Evolutionary conservation across 1,140 invertebrate genomes (phyloP).

Genomic region (Sycophila sp.): DNA sequence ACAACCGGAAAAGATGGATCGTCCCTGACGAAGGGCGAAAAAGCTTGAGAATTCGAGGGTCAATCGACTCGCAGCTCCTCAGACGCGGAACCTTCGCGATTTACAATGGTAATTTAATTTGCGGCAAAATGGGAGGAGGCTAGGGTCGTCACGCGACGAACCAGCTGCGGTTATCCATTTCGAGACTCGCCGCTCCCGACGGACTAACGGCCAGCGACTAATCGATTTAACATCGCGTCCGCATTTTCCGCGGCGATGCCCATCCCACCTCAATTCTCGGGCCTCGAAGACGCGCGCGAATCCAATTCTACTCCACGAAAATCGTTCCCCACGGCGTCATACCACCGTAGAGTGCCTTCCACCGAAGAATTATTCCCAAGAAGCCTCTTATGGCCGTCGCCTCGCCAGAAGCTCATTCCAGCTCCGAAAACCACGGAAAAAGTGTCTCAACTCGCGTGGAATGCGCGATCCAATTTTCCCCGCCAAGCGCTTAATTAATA

Average conservation of each 20-base stretch:
- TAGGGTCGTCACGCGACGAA: slow-evolving; percentile 12
- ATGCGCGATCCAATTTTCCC: too few relatives aligned
- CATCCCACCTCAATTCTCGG: neutral
- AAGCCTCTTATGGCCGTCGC: too few relatives aligned
- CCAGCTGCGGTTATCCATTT: slow-evolving; percentile 38
- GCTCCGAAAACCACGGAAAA: too few relatives aligned
- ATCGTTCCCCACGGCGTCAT: too few relatives aligned
- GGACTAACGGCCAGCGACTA: slow-evolving; percentile 39
- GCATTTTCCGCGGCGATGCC: slow-evolving; percentile 7
- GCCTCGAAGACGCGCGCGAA: neutral
- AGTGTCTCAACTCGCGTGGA: too few relatives aligned
- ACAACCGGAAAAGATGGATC: too few relatives aligned
- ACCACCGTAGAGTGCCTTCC: too few relatives aligned
- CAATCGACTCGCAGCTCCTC: slow-evolving; percentile 25
- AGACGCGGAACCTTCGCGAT: slow-evolving; percentile 19
- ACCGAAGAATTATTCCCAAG: too few relatives aligned
- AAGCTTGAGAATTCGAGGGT: neutral
- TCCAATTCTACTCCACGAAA: too few relatives aligned
- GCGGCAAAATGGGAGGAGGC: neutral
- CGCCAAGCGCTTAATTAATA: too few relatives aligned
- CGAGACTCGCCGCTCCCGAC: slow-evolving; percentile 29
- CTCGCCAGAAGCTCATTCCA: too few relatives aligned
- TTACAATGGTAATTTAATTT: slow-evolving; percentile 44
- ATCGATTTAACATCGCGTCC: slow-evolving; percentile 41
- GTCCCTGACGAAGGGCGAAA: neutral